Evolutionary conservation across 2,113 vertebrate genomes (phyloP), one percentile per base, ranked within the genome.

Genomic region (Raja brachyura): DNA sequence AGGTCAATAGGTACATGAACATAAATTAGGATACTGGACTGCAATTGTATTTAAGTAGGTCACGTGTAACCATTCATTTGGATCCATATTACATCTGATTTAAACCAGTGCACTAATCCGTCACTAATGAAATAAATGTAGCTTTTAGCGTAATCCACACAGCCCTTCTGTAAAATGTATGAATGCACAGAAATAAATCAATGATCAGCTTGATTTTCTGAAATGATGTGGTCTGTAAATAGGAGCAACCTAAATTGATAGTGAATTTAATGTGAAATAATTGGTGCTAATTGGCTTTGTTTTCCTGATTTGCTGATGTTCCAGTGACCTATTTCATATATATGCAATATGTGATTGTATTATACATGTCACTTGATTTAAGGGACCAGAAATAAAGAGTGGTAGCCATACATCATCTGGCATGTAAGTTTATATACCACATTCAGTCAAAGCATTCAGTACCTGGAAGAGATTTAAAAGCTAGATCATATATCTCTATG

Each of bases 21-120:
- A 95, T 95, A 95, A 96, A 97, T 96, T 94, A 96, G 93, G 94
- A 94, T 94, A 93, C 94, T 94, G 94, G 94, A 94, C 95, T 95
- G 94, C 81, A 93, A 70, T 95, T 94, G 93, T 93, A 95, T 94
- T 96, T 96, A 96, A 94, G 93, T 94, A 83, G 94, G 95, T 96
- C 0, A 74, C 96, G 95, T 95, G 94, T 94, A 95, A 93, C 86
- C 95, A 94, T 96, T 96, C 94, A 93, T 18, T 95, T 39, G 95
- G 95, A 96, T 96, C 94, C 96, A 96, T 95, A 93, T 94, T 95
- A 94, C 94, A 96, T 95, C 95, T 96, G 96, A 96, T 96, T 96
- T 96, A 96, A 96, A 96, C 94, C 93, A 94, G 94, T 94, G 94
- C 94, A 96, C 95, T 95, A 96, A 95, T 95, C 94, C 94, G 90